Base-by-base conservation (phyloP, 2,888 invertebrate species). In the Drosophila pseudotakahashii region DNA sequence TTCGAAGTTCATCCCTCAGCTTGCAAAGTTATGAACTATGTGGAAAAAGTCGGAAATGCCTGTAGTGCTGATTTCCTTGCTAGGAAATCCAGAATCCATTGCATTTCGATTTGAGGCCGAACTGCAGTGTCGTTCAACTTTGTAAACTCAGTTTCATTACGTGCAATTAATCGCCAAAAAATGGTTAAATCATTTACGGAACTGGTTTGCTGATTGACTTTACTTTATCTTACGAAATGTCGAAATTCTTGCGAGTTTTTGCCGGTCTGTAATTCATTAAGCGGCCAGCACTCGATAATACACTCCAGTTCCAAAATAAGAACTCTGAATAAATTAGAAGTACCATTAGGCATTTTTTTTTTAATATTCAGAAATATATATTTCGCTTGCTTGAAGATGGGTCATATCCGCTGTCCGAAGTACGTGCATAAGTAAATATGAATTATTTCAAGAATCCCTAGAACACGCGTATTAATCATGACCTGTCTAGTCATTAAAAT, bases 181-280 rank as follows among this genome's bases (percentile, higher is more conserved):
- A 45, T 41, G 66, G 39, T n/a, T 30, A 47, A 53, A 47, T 64
- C 39, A 66, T 47, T 60, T 53, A 36, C 52, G 45, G 36, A 66
- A 66, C 66, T 39, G 66, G 66, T 66, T 66, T 53, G 52, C 52
- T 6, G 66, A 14, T 39, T 52, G 66, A 66, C 52, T 52, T 47
- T 39, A 39, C 37, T 64, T 66, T 34, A 45, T 34, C 39, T 61
- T 34, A 42, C 61, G 7, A 66, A 47, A 66, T 66, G 37, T 53
- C 52, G 34, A 47, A 52, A 64, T 47, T 34, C 19, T 32, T 19
- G 16, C 45, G 9, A 66, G 52, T 66, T 66, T 52, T 64, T 45
- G 34, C 16, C 9, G 10, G 9, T 14, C 19, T 23, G 14, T 19
- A 62, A 64, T 51, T 51, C 32, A 64, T 64, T 64, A 45, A n/a